Percentiles rank a stretch among this genome's conserved stretches.
phyloP scores from a whole-genome alignment of 2,888 invertebrate genomes.

The Laothoe populi region DNA sequence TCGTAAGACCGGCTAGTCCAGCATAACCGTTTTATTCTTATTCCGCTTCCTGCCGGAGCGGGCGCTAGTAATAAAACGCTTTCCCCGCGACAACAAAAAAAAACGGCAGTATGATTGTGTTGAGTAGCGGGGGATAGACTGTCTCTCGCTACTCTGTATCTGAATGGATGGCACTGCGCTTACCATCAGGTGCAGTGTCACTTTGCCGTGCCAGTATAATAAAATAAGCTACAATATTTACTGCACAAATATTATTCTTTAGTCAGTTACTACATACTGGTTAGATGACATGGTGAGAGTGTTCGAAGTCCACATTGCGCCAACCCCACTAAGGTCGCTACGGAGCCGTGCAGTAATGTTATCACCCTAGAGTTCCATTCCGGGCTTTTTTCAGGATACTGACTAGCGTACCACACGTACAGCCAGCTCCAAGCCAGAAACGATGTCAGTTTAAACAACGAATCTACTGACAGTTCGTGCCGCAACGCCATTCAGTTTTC shows the following conservation, averaged over 20 bases:
- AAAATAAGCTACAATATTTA: neutral
- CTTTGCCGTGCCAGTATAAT: too few species aligned
- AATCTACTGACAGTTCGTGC: conserved; percentile 52
- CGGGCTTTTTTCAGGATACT: conserved; percentile 47
- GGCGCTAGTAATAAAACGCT: too few species aligned
- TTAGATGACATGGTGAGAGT: conserved; percentile 52
- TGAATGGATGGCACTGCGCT: too few species aligned
- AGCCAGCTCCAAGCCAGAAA: conserved; percentile 66
- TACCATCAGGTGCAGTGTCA: too few species aligned
- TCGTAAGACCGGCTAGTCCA: too few species aligned
- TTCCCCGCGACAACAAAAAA: too few species aligned
- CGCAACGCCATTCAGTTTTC: conserved; percentile 53
- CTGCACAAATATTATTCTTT: neutral
- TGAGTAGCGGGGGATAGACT: too few species aligned
- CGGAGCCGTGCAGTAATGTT: conserved; percentile 66
- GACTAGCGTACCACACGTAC: conserved; percentile 53
- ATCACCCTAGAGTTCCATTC: conserved; percentile 70
- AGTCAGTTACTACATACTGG: conserved; percentile 51
- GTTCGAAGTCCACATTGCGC: conserved; percentile 59
- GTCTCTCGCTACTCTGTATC: too few species aligned
- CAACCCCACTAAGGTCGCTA: conserved; percentile 60
- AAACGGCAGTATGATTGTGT: too few species aligned
- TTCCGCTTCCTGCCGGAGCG: too few species aligned
- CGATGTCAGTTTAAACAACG: conserved; percentile 61
- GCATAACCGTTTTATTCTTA: too few species aligned